Conservation (phyloP, 2,113 vertebrate species). For the Prochilodus magdalenae region DNA sequence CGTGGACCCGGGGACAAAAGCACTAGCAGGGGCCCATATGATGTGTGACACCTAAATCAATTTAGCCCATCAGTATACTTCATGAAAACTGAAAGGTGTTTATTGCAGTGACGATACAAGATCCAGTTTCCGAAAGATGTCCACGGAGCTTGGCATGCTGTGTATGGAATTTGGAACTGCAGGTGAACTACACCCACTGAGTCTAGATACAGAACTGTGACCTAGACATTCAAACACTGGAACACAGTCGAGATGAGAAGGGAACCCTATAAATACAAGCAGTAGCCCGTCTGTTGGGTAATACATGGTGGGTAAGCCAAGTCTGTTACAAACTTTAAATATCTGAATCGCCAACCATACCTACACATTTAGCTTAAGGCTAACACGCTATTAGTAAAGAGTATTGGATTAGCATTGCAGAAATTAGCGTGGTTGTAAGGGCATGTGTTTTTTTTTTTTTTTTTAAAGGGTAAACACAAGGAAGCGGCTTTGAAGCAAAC, state of each 20-base stretch:
- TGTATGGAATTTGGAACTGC: neutral
- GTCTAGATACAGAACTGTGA: neutral
- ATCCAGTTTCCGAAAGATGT: neutral
- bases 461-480: constrained; percentile 23
- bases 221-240: neutral
- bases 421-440: too few species aligned
- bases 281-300: too few species aligned
- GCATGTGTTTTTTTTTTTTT: neutral
- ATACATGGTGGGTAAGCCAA: too few species aligned
- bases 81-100: constrained; percentile 7
- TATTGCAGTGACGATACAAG: neutral
- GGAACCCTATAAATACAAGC: too few species aligned
- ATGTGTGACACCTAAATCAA: constrained; percentile 50
- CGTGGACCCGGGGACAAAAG: constrained; percentile 64
- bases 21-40: constrained; percentile 45
- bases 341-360: too few species aligned
- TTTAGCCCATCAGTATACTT: constrained; percentile 44
- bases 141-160: neutral
- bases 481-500: constrained; percentile 21
- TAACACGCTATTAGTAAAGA: too few species aligned
- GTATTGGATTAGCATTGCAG: too few species aligned
- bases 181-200: neutral
- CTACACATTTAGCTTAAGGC: too few species aligned
- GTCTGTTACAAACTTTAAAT: too few species aligned
- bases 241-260: neutral